These are phyloP conservation scores for Sphinx pinastri DNA, from an alignment of 2,888 invertebrate genomes.

Conservation along the genomic window DNA sequence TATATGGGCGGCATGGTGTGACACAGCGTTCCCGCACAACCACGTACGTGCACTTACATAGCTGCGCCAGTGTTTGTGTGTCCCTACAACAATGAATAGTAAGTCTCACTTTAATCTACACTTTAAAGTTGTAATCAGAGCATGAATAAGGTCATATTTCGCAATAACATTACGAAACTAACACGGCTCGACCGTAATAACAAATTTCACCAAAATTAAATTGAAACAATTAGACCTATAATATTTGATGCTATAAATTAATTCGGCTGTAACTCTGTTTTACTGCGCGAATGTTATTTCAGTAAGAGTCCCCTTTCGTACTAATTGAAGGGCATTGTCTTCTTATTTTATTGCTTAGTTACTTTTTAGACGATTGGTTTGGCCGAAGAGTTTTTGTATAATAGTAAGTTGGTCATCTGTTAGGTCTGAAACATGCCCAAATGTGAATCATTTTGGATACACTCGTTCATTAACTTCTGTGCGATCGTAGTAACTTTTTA, in stretches of 20 bases:
- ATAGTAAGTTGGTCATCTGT: no score
- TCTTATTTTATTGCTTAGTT: conserved; percentile 15
- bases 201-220: conserved; percentile 22
- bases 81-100: no score
- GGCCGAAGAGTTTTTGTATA: not conserved
- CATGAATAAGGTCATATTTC: not conserved
- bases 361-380: conserved; percentile 17
- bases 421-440: no score
- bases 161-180: conserved; percentile 14
- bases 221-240: conserved; percentile 23
- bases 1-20: no score
- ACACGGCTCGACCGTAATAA: conserved; percentile 7
- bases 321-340: conserved; percentile 27
- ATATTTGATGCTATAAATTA: conserved; percentile 24
- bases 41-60: no score
- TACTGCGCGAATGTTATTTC: conserved; percentile 19
- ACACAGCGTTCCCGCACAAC: no score
- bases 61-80: no score
- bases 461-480: no score
- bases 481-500: no score
- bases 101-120: no score
- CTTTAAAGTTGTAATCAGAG: not conserved
- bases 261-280: conserved; percentile 20
- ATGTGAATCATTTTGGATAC: no score
- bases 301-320: conserved; percentile 12